These are phyloP conservation scores for Biston betularia DNA, from an alignment of 2,888 invertebrate species.

Conservation along the genomic window DNA sequence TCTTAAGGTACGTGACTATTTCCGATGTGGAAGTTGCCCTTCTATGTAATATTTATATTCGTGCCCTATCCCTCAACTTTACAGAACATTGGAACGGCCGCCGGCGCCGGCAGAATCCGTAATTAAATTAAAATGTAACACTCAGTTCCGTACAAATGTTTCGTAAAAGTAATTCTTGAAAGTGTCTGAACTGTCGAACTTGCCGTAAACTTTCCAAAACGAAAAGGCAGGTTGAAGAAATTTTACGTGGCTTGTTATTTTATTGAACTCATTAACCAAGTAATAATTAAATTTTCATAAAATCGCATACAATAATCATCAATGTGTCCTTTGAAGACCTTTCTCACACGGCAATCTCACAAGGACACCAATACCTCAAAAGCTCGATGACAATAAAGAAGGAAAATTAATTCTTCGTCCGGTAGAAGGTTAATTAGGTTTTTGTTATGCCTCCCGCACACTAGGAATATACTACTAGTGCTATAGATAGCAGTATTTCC, in stretches of 20 bases:
- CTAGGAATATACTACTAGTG: neutral
- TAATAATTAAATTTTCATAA: neutral
- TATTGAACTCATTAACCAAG: neutral
- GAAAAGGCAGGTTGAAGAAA: constrained; percentile 7
- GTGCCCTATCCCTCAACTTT: constrained; percentile 6
- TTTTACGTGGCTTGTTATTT: constrained; percentile 8
- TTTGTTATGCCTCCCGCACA: no score
- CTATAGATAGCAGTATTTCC: no score
- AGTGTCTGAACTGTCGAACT: constrained; percentile 19
- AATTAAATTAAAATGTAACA: constrained; percentile 34
- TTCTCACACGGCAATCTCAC: no score
- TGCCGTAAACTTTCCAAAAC: constrained; percentile 14
- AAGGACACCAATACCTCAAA: no score
- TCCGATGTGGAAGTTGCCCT: neutral
- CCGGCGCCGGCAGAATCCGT: constrained; percentile 19
- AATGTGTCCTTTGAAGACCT: no score
- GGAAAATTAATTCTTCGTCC: no score
- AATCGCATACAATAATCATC: no score
- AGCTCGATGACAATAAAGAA: no score
- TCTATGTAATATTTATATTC: neutral
- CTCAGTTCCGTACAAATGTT: constrained; percentile 22
- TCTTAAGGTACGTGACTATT: neutral
- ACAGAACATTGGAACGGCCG: constrained; percentile 21
- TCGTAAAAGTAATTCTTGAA: constrained; percentile 19
- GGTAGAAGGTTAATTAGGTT: no score